A percentile compares a stretch with the other conserved stretches of the same genome.
phyloP scores from a whole-genome alignment of 2,797 vertebrate species.

The Chaunax sp. region DNA sequence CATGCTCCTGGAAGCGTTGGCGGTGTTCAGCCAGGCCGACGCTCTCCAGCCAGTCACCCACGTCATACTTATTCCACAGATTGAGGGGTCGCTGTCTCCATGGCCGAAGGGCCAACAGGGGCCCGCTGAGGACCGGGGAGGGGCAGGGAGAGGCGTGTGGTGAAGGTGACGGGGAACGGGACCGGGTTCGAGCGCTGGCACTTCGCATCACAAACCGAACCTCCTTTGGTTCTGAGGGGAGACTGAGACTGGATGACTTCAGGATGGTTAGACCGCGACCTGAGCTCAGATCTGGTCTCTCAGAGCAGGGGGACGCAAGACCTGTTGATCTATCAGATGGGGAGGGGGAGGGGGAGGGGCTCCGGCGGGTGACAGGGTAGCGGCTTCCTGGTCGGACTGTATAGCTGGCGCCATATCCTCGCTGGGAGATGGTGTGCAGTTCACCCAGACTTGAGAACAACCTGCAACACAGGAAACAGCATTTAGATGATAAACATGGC shows the following conservation, averaged over 20 bases:
- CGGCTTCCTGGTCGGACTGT: constrained; percentile 94
- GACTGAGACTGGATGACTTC: constrained; percentile 98
- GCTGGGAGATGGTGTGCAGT: constrained; percentile 97
- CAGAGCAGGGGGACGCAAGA: constrained; percentile 71
- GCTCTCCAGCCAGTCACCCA: constrained; percentile 99
- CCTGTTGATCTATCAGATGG: constrained; percentile 89
- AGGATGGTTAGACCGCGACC: constrained; percentile 90
- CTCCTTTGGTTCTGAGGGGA: constrained; percentile 97
- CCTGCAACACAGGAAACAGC: constrained; percentile 82
- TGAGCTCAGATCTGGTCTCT: constrained; percentile 75
- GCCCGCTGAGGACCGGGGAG: constrained; percentile 86
- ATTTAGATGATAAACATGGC: not conserved
- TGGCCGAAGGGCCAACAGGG: constrained; percentile 90
- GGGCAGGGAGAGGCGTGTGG: constrained; percentile 86
- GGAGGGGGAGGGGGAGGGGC: constrained; percentile 93
- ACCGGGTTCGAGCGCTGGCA: constrained; percentile 93
- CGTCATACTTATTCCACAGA: constrained; percentile 98
- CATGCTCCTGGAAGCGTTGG: constrained; percentile 96
- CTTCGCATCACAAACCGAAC: constrained; percentile 97
- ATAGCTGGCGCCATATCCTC: constrained; percentile 92
- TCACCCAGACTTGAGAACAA: constrained; percentile 98
- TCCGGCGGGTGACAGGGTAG: constrained; percentile 94
- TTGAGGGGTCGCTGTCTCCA: constrained; percentile 97
- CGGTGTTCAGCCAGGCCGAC: constrained; percentile 96
- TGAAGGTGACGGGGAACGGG: constrained; percentile 87